phyloP scores from a whole-genome alignment of 2,113 vertebrate genomes.

The Ifrita kowaldi region DNA sequence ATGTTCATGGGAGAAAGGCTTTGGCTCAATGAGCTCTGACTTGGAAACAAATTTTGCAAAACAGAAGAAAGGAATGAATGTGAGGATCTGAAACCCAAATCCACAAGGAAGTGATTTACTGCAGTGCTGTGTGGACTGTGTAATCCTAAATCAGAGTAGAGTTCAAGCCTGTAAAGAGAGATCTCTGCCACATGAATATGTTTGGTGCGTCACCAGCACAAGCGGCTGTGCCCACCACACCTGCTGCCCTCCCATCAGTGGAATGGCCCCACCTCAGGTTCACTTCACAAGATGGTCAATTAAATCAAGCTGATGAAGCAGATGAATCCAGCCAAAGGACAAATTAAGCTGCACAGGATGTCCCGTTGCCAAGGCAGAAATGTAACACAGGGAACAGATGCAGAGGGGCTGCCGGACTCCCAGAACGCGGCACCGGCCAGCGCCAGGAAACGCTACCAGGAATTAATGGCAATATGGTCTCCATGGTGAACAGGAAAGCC shows the following conservation, averaged over 20 bases:
- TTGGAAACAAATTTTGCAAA: not conserved
- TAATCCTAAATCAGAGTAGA: not conserved
- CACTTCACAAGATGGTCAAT: not conserved
- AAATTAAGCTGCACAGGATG: not conserved
- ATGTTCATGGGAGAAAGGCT: not conserved
- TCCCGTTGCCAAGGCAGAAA: not conserved
- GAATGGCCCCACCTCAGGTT: not conserved
- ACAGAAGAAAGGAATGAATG: not conserved
- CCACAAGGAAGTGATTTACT: not conserved
- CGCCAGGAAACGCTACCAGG: not conserved
- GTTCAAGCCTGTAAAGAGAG: not conserved
- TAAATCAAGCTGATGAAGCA: conserved; percentile 12
- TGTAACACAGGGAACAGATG: not conserved
- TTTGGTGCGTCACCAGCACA: not conserved
- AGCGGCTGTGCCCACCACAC: not conserved
- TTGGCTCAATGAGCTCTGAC: not conserved
- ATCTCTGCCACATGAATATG: not conserved
- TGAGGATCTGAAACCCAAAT: not conserved
- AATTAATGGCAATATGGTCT: not conserved
- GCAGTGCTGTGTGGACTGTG: not conserved
- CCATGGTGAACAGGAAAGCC: not conserved
- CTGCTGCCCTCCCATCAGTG: not conserved
- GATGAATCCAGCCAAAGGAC: not conserved
- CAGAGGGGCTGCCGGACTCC: not conserved
- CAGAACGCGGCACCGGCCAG: not conserved